These are phyloP conservation scores for Patella ulyssiponensis DNA, from an alignment of 2,888 invertebrate genomes.

Conservation along the genomic window DNA sequence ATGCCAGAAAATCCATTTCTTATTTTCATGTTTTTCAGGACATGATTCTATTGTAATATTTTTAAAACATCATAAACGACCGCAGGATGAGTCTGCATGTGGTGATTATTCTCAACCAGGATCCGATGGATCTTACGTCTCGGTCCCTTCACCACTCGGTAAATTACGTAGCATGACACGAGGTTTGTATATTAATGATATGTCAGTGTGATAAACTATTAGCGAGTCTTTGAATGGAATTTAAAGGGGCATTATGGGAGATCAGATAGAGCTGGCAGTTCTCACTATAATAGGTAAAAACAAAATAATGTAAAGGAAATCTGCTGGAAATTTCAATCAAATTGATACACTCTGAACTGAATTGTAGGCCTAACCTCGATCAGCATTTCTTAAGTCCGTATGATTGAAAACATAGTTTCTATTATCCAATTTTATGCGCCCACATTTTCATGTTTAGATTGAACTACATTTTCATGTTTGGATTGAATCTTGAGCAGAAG, in stretches of 20 bases:
- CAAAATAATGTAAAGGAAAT: neutral
- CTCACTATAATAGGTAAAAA: no score
- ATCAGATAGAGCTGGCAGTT: no score
- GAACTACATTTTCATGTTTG: no score
- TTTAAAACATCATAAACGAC: constrained; percentile 73
- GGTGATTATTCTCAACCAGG: constrained; percentile 72
- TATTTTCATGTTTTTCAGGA: constrained; percentile 49
- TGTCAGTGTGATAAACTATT: neutral
- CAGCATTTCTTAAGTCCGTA: no score
- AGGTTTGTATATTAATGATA: constrained; percentile 50
- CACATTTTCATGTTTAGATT: neutral
- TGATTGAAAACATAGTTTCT: no score
- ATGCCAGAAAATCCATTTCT: neutral
- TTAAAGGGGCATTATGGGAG: no score
- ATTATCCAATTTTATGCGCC: neutral
- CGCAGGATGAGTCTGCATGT: constrained; percentile 72
- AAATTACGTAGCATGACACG: constrained; percentile 73
- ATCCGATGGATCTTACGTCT: constrained; percentile 71
- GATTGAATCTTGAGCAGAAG: no score
- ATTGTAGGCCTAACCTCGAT: no score
- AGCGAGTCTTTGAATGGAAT: neutral
- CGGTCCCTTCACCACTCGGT: constrained; percentile 73
- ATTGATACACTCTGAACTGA: no score
- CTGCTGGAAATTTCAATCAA: no score
- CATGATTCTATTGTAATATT: constrained; percentile 74